A percentile compares a stretch with the other conserved stretches of the same genome.
These are phyloP conservation scores for Malurus alboscapulatus DNA, from an alignment of 2,113 vertebrate genomes.

Conservation along the genomic window DNA sequence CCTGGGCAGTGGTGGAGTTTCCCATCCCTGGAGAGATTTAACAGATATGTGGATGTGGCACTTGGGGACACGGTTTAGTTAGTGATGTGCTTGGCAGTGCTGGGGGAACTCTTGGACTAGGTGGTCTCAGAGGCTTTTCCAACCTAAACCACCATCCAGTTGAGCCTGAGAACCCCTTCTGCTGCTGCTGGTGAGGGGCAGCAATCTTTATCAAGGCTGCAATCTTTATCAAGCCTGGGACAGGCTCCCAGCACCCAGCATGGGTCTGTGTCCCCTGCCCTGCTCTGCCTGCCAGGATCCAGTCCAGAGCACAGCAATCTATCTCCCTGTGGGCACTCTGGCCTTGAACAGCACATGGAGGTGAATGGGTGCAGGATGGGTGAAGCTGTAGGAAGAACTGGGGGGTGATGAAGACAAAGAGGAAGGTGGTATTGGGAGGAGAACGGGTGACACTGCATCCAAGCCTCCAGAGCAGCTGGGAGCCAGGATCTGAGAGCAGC, in stretches of 20 bases:
- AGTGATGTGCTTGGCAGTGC: not conserved
- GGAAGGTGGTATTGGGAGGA: not conserved
- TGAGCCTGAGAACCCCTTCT: not conserved
- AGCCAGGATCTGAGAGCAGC: not conserved
- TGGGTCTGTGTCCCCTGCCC: not conserved
- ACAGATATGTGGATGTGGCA: not conserved
- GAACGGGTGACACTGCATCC: not conserved
- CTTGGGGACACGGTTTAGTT: not conserved
- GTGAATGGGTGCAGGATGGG: accelerated
- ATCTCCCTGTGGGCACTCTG: not conserved
- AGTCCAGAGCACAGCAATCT: not conserved
- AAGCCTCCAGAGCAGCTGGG: not conserved
- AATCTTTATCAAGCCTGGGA: too few relatives aligned
- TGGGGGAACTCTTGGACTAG: accelerated
- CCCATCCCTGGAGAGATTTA: not conserved
- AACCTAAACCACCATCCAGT: not conserved
- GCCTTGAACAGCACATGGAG: not conserved
- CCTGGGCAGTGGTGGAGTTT: not conserved
- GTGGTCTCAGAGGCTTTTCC: not conserved
- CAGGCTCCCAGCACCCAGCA: not conserved
- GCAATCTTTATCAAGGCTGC: not conserved
- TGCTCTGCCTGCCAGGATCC: not conserved
- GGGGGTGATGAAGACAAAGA: not conserved
- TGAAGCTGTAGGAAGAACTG: not conserved
- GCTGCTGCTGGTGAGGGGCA: not conserved